Percentiles rank a stretch among this genome's conserved stretches.
These are phyloP conservation scores for Matsumurasca onukii DNA, from an alignment of 1,140 invertebrate genomes.

Conservation along the genomic window DNA sequence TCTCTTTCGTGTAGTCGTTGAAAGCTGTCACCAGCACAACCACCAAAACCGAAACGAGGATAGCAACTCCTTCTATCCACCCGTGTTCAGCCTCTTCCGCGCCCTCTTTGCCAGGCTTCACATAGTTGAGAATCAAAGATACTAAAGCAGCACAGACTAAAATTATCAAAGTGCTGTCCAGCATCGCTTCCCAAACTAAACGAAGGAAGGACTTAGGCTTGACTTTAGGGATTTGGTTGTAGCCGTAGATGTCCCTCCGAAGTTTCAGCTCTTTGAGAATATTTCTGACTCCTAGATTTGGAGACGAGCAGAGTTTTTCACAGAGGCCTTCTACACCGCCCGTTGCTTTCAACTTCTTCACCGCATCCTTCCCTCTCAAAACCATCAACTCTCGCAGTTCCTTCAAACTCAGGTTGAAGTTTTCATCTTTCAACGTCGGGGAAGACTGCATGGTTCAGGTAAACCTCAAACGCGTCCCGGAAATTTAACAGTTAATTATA, in stretches of 20 bases:
- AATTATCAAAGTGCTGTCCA: slow-evolving; percentile 98
- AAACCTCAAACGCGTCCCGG: no score
- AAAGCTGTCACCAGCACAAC: slow-evolving; percentile 98
- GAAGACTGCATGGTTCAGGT: no score
- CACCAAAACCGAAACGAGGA: slow-evolving; percentile 81
- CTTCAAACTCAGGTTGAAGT: no score
- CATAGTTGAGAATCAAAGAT: slow-evolving; percentile 61
- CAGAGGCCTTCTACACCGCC: not conserved
- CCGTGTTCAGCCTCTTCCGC: slow-evolving; percentile 88
- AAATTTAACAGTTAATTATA: no score
- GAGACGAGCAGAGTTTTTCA: not conserved
- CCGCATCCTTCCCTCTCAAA: not conserved
- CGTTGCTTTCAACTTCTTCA: not conserved
- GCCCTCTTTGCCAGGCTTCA: slow-evolving; percentile 28
- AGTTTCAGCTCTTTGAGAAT: slow-evolving; percentile 54
- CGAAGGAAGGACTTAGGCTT: slow-evolving; percentile 97
- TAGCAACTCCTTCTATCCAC: slow-evolving; percentile 98
- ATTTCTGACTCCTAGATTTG: not conserved
- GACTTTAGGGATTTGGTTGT: slow-evolving; percentile 97
- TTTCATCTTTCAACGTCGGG: no score
- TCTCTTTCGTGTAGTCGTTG: slow-evolving; percentile 99
- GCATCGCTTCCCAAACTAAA: slow-evolving; percentile 97
- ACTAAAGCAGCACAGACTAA: slow-evolving; percentile 89
- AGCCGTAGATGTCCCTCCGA: slow-evolving; percentile 90
- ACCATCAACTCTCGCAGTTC: slow-evolving; percentile 17